Percentiles rank a stretch among this genome's conserved stretches.
Evolutionary conservation across 2,797 vertebrate species (phyloP).

Genomic region (Sphenodon punctatus): DNA sequence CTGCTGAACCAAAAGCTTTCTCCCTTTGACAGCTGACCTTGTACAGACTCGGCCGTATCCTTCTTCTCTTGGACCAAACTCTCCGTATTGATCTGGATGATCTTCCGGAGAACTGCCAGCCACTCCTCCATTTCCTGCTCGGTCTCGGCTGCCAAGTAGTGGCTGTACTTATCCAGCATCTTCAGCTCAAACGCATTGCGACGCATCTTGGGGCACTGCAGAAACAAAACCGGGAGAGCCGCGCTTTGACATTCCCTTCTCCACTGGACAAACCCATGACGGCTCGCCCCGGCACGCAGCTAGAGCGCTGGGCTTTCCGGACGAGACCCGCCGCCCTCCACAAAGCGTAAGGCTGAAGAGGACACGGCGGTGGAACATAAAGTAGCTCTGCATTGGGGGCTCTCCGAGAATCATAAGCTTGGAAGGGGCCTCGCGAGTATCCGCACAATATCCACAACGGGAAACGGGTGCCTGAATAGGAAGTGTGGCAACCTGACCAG

Average conservation of each 20-base stretch:
- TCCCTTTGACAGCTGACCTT: constrained; percentile 66
- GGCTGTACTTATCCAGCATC: constrained; percentile 96
- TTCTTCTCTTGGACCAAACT: constrained; percentile 85
- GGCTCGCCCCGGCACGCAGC: too few relatives aligned
- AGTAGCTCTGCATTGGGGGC: too few relatives aligned
- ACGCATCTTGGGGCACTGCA: constrained; percentile 93
- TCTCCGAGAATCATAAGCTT: too few relatives aligned
- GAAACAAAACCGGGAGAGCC: not conserved
- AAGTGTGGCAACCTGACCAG: too few relatives aligned
- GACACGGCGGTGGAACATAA: too few relatives aligned
- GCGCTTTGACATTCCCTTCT: not conserved
- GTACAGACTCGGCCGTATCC: constrained; percentile 82
- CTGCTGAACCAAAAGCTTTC: not conserved
- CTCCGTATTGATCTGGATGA: constrained; percentile 89
- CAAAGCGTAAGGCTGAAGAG: too few relatives aligned
- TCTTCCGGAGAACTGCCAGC: constrained; percentile 90
- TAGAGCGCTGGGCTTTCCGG: too few relatives aligned
- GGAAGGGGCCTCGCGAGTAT: too few relatives aligned
- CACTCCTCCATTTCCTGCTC: constrained; percentile 98
- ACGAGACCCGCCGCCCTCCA: too few relatives aligned
- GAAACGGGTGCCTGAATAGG: too few relatives aligned
- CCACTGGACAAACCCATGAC: too few relatives aligned
- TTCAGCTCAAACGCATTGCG: constrained; percentile 94
- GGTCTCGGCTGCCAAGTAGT: constrained; percentile 93
- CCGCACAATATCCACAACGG: too few relatives aligned